phyloP scores from a whole-genome alignment of 2,797 vertebrate genomes.

The Lindbergichthys nudifrons region DNA sequence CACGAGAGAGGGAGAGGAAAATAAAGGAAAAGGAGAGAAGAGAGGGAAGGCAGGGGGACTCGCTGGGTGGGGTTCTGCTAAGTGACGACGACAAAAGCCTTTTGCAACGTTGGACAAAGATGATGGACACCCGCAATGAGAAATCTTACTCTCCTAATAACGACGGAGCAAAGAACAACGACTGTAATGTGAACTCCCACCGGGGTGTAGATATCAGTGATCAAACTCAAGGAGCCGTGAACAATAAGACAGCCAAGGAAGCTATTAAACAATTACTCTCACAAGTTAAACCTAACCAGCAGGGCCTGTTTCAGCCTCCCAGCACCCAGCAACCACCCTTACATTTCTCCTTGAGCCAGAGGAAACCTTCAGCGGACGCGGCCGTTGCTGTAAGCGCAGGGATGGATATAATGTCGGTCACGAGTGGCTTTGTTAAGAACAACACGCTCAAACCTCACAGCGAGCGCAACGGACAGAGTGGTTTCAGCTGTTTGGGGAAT shows the following conservation, averaged over 20 bases:
- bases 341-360: slow-evolving; percentile 73
- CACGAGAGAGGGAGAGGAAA: slow-evolving; percentile 90
- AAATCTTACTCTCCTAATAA: slow-evolving; percentile 66
- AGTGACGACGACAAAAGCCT: slow-evolving; percentile 93
- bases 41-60: slow-evolving; percentile 86
- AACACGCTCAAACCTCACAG: slow-evolving; percentile 70
- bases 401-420: slow-evolving; percentile 67
- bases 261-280: slow-evolving; percentile 66
- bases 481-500: slow-evolving; percentile 75
- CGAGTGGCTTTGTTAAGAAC: slow-evolving; percentile 76
- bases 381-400: slow-evolving; percentile 67
- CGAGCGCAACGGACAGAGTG: slow-evolving; percentile 63
- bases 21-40: slow-evolving; percentile 90
- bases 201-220: slow-evolving; percentile 27
- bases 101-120: slow-evolving; percentile 92
- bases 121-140: slow-evolving; percentile 86
- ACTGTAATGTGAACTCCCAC: slow-evolving; percentile 61
- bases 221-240: slow-evolving; percentile 56
- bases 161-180: slow-evolving; percentile 61
- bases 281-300: slow-evolving; percentile 71
- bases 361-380: slow-evolving; percentile 72
- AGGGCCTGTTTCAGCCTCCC: slow-evolving; percentile 71
- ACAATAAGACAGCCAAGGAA: slow-evolving; percentile 66
- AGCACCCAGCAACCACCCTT: slow-evolving; percentile 62
- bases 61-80: slow-evolving; percentile 88